A percentile compares a stretch with the other conserved stretches of the same genome.
Conservation (phyloP, 1,140 invertebrate species). For the Dendroctonus valens region DNA sequence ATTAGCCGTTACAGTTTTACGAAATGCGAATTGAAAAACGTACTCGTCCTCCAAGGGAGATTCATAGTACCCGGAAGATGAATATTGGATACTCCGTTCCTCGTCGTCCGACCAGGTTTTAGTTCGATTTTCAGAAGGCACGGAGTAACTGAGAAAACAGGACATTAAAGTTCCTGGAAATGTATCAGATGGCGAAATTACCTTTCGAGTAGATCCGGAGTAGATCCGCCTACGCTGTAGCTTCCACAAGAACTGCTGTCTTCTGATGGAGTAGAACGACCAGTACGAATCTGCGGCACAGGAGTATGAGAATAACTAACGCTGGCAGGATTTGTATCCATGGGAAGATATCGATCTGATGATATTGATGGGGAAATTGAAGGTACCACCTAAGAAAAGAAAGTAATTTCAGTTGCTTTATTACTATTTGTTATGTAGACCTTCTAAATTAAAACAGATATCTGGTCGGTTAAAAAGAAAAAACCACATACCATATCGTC, state of each 20-base stretch:
- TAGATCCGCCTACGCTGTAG: constrained; percentile 60
- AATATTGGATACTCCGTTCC: constrained; percentile 66
- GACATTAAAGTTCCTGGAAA: too few species aligned
- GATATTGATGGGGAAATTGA: constrained; percentile 45
- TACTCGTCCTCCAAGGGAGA: constrained; percentile 72
- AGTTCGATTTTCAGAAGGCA: constrained; percentile 42
- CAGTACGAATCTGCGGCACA: constrained; percentile 46
- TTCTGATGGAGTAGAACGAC: constrained; percentile 53
- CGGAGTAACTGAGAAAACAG: constrained; percentile 32
- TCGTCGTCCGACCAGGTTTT: constrained; percentile 59
- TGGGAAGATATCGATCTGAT: constrained; percentile 7
- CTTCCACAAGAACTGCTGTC: constrained; percentile 68
- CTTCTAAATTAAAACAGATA: too few species aligned
- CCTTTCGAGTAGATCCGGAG: constrained; percentile 51
- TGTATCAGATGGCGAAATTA: too few species aligned
- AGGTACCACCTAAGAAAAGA: constrained; percentile 51
- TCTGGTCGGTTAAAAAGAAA: too few species aligned
- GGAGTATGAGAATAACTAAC: constrained; percentile 39
- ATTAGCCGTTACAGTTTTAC: background rate
- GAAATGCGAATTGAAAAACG: constrained; percentile 25
- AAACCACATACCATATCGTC: constrained; percentile 2
- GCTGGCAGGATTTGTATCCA: constrained; percentile 4
- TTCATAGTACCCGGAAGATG: constrained; percentile 76
- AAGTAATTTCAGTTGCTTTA: background rate
- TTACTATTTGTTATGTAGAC: background rate